Base-by-base conservation (phyloP, 2,888 invertebrate species). In the Sesia bembeciformis region DNA sequence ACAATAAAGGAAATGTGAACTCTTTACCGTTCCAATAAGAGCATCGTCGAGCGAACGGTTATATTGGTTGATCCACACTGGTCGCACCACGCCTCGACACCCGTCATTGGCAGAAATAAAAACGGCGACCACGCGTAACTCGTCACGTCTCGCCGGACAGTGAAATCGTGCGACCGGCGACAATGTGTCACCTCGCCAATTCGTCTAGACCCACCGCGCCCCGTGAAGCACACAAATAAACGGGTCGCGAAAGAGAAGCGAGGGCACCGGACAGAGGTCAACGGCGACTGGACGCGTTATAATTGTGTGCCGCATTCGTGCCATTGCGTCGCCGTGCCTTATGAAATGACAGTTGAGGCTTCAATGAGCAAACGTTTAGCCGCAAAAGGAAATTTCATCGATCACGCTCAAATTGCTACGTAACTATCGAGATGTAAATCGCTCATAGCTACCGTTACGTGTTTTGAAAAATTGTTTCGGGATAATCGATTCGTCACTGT, bases 31-130 rank as follows among this genome's bases (percentile, higher is more conserved):
- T 41, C 64, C 39, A 62, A 76, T 84, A 86, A 74, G 72, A 71
- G 67, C 59, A 58, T 66, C 52, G 56, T 54, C 52, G 58, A 58
- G 56, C 49, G 76, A 62, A 67, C 58, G 62, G 59, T 61, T 68
- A 73, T 57, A 59, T 62, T 71, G 67, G 78, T 62, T 64, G 69
- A 73, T 76, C 72, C 72, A 72, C 76, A 77, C 70, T 73, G 80
- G 71, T 74, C 77, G 68, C 73, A 88, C 88, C 88, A 87, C 88
- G 88, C 88, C 88, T 87, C 87, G 79, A 79, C 85, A 85, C 84
- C 79, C 82, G 87, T 87, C 88, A 89, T 89, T 89, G 88, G 88
- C 88, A 89, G 88, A 89, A 87, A 88, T 88, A 88, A 88, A 89
- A 88, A 88, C 86, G 81, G 80, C 84, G 79, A 81, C 84, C 84